Conservation (phyloP, 2,888 invertebrate species). For the Fabriciana adippe region DNA sequence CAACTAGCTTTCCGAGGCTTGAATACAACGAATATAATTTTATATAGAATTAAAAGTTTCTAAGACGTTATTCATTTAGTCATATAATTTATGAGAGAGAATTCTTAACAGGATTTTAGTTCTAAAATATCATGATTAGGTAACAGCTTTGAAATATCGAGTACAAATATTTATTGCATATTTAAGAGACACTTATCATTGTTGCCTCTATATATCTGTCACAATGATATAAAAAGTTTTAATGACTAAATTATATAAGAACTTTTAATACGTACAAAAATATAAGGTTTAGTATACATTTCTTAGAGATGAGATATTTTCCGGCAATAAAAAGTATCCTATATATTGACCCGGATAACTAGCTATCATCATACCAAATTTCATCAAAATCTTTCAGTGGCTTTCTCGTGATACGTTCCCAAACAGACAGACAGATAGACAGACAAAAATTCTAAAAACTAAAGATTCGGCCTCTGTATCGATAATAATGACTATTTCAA, state of each 20-base stretch:
- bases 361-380: too few species aligned
- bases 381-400: too few species aligned
- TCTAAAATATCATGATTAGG: conserved; percentile 10
- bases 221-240: conserved; percentile 1
- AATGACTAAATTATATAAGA: not conserved
- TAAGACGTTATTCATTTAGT: not conserved
- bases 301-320: too few species aligned
- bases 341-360: too few species aligned
- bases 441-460: too few species aligned
- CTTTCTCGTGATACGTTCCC: too few species aligned
- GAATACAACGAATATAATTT: conserved; percentile 12
- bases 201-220: conserved; percentile 17
- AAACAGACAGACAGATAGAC: too few species aligned
- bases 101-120: conserved; percentile 3
- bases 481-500: too few species aligned
- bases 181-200: conserved; percentile 18
- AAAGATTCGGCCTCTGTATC: too few species aligned
- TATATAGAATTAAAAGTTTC: conserved; percentile 20
- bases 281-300: too few species aligned
- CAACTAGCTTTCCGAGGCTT: conserved; percentile 20
- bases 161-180: conserved; percentile 21
- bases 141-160: conserved; percentile 12
- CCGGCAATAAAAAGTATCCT: too few species aligned
- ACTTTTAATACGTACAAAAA: not conserved
- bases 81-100: conserved; percentile 5